Evolutionary conservation across 2,797 vertebrate genomes (phyloP).

Genomic region (Pyrocephalus nanus): DNA sequence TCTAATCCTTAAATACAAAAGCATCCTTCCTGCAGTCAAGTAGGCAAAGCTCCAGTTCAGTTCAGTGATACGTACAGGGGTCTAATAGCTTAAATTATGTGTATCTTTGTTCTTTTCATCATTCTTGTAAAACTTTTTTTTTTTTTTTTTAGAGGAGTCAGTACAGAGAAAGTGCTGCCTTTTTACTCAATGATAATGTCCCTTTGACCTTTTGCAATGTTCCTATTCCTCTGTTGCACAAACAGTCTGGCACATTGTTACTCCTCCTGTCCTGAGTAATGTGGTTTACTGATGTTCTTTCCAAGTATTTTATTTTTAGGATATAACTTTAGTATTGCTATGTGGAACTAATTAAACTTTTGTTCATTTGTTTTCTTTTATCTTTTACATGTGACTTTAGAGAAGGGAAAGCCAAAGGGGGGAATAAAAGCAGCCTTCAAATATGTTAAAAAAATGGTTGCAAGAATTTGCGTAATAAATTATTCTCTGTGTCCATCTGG

Average conservation of each 20-base stretch:
- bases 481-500: not conserved
- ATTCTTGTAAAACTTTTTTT: not conserved
- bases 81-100: not conserved
- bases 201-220: conserved; percentile 44
- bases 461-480: not conserved
- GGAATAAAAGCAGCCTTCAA: conserved; percentile 18
- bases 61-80: not conserved
- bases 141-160: not conserved
- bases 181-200: conserved; percentile 14
- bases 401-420: not conserved
- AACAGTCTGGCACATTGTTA: not conserved
- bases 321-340: conserved; percentile 22
- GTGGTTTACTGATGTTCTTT: conserved; percentile 50
- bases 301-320: conserved; percentile 60
- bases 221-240: conserved; percentile 33
- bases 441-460: not conserved
- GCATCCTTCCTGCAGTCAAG: not conserved
- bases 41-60: not conserved
- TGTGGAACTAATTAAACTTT: conserved; percentile 40
- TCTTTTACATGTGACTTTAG: conserved; percentile 33
- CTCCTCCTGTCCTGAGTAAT: conserved; percentile 41
- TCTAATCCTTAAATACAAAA: conserved; percentile 18
- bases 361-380: conserved; percentile 52
- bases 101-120: conserved; percentile 29
- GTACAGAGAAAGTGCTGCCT: not conserved